Percentiles rank a stretch among this genome's conserved stretches.
Evolutionary conservation across 2,113 vertebrate species (phyloP).

Genomic region (Cinclus cinclus): DNA sequence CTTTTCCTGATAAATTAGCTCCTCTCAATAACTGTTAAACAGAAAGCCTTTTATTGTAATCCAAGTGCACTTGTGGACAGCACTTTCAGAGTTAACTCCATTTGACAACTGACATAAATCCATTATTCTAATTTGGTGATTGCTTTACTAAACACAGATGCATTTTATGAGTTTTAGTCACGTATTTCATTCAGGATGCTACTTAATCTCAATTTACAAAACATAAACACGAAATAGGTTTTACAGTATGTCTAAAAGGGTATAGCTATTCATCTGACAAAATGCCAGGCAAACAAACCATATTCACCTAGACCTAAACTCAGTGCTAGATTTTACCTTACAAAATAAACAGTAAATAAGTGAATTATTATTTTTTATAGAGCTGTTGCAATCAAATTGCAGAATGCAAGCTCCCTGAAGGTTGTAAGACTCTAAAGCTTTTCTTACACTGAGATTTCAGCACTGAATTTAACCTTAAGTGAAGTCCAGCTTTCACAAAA

Average conservation of each 20-base stretch:
- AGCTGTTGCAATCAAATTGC: conserved; percentile 47
- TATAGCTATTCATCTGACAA: conserved; percentile 20
- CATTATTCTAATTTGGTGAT: conserved; percentile 65
- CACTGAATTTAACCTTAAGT: conserved; percentile 57
- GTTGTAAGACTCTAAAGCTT: conserved; percentile 46
- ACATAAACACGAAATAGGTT: conserved; percentile 61
- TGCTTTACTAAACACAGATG: conserved; percentile 64
- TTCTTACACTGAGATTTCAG: conserved; percentile 38
- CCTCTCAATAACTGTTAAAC: conserved; percentile 42
- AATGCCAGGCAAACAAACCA: conserved; percentile 57
- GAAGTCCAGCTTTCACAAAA: conserved; percentile 71
- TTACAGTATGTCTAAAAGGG: conserved; percentile 18
- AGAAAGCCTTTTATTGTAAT: conserved; percentile 60
- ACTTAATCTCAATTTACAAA: conserved; percentile 69
- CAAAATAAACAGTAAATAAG: conserved; percentile 56
- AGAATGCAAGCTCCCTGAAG: conserved; percentile 57
- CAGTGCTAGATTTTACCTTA: conserved; percentile 14
- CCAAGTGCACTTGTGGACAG: conserved; percentile 57
- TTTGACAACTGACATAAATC: conserved; percentile 76
- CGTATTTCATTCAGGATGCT: conserved; percentile 67
- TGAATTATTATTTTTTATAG: conserved; percentile 48
- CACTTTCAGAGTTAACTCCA: conserved; percentile 76
- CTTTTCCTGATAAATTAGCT: conserved; percentile 48
- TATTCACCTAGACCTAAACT: conserved; percentile 58
- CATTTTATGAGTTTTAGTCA: conserved; percentile 68